Conservation (phyloP, 2,113 vertebrate species). For the Phalacrocorax brasilianus region DNA sequence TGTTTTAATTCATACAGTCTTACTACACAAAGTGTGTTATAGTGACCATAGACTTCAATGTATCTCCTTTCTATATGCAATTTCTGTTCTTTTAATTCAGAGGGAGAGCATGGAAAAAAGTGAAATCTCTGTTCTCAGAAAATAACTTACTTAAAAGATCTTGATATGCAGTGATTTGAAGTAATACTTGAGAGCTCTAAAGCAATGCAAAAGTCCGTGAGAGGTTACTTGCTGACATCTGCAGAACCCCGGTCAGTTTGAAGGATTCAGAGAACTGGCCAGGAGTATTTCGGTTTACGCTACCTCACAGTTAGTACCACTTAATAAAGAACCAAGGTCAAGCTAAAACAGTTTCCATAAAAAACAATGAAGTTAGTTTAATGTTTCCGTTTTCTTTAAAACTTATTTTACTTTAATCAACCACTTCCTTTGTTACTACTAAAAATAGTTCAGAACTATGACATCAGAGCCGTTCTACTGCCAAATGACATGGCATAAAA, state of each 20-base stretch:
- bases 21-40: neutral
- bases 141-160: neutral
- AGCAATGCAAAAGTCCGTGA: neutral
- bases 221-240: neutral
- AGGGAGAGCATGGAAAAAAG: neutral
- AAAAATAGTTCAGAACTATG: neutral
- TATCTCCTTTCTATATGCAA: neutral
- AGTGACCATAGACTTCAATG: accelerated
- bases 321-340: neutral
- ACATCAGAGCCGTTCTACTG: neutral
- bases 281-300: neutral
- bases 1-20: no score
- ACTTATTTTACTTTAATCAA: neutral
- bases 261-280: neutral
- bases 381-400: neutral
- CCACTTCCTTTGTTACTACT: neutral
- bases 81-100: neutral
- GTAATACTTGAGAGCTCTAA: neutral
- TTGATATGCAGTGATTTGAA: neutral
- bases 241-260: neutral
- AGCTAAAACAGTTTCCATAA: neutral
- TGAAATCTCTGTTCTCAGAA: neutral
- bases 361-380: neutral
- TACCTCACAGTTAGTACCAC: neutral
- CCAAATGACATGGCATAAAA: neutral